Evolutionary conservation across 2,797 vertebrate species (phyloP), one percentile per base, ranked within the genome.

Genomic region (Echeneis naucrates): DNA sequence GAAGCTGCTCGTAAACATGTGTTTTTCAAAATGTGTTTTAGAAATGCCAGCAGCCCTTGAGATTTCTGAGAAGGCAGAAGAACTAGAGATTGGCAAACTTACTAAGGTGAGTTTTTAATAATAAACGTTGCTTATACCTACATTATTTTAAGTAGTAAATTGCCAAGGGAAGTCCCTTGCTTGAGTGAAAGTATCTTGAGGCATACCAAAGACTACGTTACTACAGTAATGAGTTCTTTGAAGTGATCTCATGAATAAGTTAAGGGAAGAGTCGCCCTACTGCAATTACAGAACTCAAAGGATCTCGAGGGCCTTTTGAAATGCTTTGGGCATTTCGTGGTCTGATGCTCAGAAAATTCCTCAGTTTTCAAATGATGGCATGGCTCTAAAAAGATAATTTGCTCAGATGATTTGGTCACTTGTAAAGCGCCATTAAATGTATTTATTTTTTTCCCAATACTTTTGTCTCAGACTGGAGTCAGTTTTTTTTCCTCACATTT

Each of bases 21-120:
- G 9, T 78, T 69, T 65, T 65, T 13, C 77, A 67, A 55, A 68
- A 24, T 80, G 33, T 75, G 19, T 77, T 74, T 35, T 92, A 99
- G 98, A 99, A 88, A 89, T 81, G 70, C 96, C 98, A 4, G 93
- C 93, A 60, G 88, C 77, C 75, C 94, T 97, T 83, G 93, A 95
- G 89, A 96, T 99, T 88, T 75, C 92, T 81, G 93, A 91, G 70
- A 93, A 92, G 87, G 94, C 95, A 21, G 79, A 81, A 26, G 95
- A 95, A 80, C 90, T 99, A 14, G 96, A 97, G 93, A 97, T 97
- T 66, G 95, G 96, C 80, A 96, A 97, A 89, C 92, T 94, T 67
- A 96, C 95, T 75, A 94, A 88, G 96, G 98, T 99, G 93, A 94
- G 38, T 44, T 80, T 87, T 83, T 75, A 44, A 78, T 84, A 72